Conservation (phyloP, 2,797 vertebrate genomes). For the Coregonus sp. region DNA sequence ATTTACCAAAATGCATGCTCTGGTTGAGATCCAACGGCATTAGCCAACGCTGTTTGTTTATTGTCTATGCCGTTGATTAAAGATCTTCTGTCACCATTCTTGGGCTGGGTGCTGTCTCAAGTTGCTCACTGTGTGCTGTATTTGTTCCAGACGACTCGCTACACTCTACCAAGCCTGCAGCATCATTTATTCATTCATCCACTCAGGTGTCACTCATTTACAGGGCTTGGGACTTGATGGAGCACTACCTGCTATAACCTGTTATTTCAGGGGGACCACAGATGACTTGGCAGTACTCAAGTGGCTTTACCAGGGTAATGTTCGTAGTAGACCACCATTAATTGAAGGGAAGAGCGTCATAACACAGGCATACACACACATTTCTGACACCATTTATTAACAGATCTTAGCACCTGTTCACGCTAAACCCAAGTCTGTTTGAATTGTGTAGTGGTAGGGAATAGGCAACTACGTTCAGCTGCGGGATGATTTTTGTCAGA, state of each 20-base stretch:
- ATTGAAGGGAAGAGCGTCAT: neutral
- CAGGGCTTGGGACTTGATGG: conserved; percentile 2
- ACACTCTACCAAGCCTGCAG: conserved; percentile 27
- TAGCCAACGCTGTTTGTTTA: no score
- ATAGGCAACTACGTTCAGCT: no score
- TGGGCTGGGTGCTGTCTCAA: neutral
- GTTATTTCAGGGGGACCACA: conserved; percentile 34
- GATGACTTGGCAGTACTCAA: conserved; percentile 35
- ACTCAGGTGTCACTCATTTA: conserved; percentile 43
- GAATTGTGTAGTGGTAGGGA: no score
- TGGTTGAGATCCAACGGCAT: no score
- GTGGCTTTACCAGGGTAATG: neutral
- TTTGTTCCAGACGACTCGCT: conserved; percentile 24
- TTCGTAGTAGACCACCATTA: neutral
- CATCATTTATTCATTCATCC: conserved; percentile 38
- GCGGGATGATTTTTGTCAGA: no score
- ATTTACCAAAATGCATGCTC: no score
- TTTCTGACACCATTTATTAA: no score
- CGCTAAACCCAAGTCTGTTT: no score
- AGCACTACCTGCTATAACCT: conserved; percentile 18
- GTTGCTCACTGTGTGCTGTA: conserved; percentile 1
- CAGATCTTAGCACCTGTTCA: no score
- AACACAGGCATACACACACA: neutral
- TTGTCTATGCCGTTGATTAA: no score
- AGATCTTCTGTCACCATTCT: no score